A percentile compares a stretch with the other conserved stretches of the same genome.
phyloP scores from a whole-genome alignment of 2,888 invertebrate species.

The Philereme transversata region DNA sequence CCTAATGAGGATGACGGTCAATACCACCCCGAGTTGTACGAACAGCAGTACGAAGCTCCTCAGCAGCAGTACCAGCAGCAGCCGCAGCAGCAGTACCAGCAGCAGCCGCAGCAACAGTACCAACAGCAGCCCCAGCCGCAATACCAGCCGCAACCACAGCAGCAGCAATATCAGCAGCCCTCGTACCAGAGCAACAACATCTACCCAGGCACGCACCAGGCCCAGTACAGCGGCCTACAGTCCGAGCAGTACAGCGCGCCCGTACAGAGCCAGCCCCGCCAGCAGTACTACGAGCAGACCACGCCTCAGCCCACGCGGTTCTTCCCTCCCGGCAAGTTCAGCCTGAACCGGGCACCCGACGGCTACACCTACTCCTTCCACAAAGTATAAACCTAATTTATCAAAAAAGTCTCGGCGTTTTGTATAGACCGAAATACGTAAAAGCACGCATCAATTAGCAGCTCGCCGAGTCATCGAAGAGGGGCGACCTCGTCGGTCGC shows the following conservation, averaged over 20 bases:
- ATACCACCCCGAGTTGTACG: slow-evolving; percentile 81
- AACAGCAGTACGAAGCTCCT: slow-evolving; percentile 59
- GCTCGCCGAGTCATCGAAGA: slow-evolving; percentile 74
- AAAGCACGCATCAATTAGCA: slow-evolving; percentile 74
- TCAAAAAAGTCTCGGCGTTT: slow-evolving; percentile 64
- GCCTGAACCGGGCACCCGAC: slow-evolving; percentile 93
- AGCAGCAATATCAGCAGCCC: slow-evolving; percentile 52
- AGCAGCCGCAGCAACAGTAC: slow-evolving; percentile 54
- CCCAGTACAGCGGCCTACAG: slow-evolving; percentile 76
- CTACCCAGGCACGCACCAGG: slow-evolving; percentile 77
- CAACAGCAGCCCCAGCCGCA: slow-evolving; percentile 53
- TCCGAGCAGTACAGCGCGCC: slow-evolving; percentile 60
- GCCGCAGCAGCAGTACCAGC: slow-evolving; percentile 64
- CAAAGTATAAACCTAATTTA: slow-evolving; percentile 80
- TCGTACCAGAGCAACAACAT: slow-evolving; percentile 73
- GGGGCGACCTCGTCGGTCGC: slow-evolving; percentile 57
- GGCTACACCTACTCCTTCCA: slow-evolving; percentile 94
- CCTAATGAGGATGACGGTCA: slow-evolving; percentile 79
- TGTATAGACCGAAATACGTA: slow-evolving; percentile 64
- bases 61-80: slow-evolving; percentile 40
- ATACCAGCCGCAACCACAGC: slow-evolving; percentile 51
- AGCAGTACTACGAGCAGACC: slow-evolving; percentile 82
- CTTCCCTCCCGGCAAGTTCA: slow-evolving; percentile 93
- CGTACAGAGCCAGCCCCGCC: slow-evolving; percentile 35
- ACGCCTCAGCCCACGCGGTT: slow-evolving; percentile 90